These are phyloP conservation scores for Rhodinocichla rosea DNA, from an alignment of 2,113 vertebrate genomes.

Conservation along the genomic window DNA sequence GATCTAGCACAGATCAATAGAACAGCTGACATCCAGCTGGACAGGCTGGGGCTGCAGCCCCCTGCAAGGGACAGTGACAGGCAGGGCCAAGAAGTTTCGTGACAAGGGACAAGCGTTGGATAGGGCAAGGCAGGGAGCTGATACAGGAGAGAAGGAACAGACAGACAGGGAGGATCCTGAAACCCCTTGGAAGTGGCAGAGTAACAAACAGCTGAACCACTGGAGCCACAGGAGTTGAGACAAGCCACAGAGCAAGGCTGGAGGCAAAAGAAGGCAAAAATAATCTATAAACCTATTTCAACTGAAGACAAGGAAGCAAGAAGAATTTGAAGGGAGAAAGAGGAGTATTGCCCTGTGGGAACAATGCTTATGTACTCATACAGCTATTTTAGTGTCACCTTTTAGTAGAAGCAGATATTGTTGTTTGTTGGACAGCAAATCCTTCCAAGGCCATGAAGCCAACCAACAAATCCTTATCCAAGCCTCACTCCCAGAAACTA, in stretches of 20 bases:
- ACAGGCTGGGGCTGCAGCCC: not conserved
- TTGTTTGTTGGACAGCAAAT: not conserved
- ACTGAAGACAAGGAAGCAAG: not conserved
- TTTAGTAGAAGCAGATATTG: not conserved
- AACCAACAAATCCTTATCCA: not conserved
- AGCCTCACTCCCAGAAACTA: not conserved
- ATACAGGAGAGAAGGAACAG: not conserved
- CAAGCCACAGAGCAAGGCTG: not conserved
- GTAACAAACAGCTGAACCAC: not conserved
- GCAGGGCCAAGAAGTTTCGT: not conserved
- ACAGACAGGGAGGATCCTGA: not conserved
- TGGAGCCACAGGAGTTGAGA: not conserved
- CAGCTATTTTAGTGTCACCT: not conserved
- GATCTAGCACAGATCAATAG: accelerated
- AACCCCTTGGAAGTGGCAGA: not conserved
- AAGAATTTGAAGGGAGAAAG: not conserved
- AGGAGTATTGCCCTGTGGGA: not conserved
- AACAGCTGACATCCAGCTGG: not conserved
- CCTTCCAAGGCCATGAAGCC: not conserved
- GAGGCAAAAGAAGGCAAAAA: not conserved
- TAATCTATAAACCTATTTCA: not conserved
- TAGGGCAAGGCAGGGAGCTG: not conserved
- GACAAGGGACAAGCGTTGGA: not conserved
- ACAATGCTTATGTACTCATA: accelerated
- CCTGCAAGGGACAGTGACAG: not conserved